A percentile compares a stretch with the other conserved stretches of the same genome.
Evolutionary conservation across 1,140 invertebrate species (phyloP).

Genomic region (Potamilus streckersoni): DNA sequence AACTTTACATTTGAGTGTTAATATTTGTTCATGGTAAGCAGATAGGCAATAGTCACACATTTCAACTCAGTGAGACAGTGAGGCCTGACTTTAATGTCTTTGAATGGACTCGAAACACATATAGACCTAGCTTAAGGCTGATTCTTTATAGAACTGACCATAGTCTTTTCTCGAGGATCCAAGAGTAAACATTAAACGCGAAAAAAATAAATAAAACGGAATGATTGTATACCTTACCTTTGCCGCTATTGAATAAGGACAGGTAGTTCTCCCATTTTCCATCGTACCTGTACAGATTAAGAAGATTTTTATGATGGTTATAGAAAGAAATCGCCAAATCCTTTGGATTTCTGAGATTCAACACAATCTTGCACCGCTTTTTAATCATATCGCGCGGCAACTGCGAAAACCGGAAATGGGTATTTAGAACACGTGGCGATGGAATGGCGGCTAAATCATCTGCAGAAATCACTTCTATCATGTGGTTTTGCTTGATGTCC

Average conservation of each 20-base stretch:
- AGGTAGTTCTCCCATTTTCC: slow-evolving; percentile 44
- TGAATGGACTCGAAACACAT: neutral
- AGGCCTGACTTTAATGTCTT: neutral
- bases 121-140: neutral
- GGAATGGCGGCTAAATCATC: slow-evolving; percentile 21
- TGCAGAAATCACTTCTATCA: slow-evolving; percentile 39
- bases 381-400: slow-evolving; percentile 38
- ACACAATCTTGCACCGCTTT: slow-evolving; percentile 41
- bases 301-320: slow-evolving; percentile 34
- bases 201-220: neutral
- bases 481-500: slow-evolving; percentile 33
- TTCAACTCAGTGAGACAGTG: neutral
- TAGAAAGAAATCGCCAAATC: slow-evolving; percentile 52
- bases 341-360: slow-evolving; percentile 48
- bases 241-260: slow-evolving; percentile 29
- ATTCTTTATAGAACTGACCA: neutral
- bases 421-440: slow-evolving; percentile 50
- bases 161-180: neutral
- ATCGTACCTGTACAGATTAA: slow-evolving; percentile 37
- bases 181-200: neutral
- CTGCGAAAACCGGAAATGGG: slow-evolving; percentile 40
- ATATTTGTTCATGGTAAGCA: too few relatives aligned
- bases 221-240: slow-evolving; percentile 12
- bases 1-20: too few relatives aligned
- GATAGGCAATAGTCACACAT: neutral